Base-by-base conservation (phyloP, 2,113 vertebrate genomes). In the Prolemur simus region DNA sequence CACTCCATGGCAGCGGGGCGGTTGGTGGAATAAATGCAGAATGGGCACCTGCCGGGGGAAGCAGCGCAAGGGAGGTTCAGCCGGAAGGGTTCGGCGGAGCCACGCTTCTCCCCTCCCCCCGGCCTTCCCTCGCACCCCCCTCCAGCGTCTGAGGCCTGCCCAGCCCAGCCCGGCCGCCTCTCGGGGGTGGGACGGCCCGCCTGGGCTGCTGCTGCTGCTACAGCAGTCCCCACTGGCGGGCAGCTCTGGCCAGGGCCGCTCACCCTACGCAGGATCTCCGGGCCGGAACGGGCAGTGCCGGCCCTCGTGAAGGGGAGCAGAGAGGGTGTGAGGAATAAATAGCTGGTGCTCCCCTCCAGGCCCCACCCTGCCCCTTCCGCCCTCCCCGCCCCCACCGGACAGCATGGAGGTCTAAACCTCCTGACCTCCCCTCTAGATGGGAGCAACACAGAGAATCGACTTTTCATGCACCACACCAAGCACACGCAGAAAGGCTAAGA, bases 1-100 rank as follows among this genome's bases (percentile, higher is more conserved):
- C 99, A 99, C 98, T 99, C 99, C 99, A 99, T 99, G 96, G 99
- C 99, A 95, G 99, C 99, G 64, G 99, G 99, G 98, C 99, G 99
- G 99, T 99, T 99, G 87, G 99, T 99, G 99, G 99, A 99, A 98
- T 99, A 99, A 99, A 99, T 99, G 99, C 99, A 99, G 99, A 99
- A 99, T 39, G 99, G 99, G 99, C 99, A 99, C 99, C 99, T 99
- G 99, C 94, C 95, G 71, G 97, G 56, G 96, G 68, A 98, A 95
- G 77, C 96, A 93, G 97, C 0, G 82, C 54, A 23, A 45, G 69
- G 47, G 25, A 47, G 54, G 76, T 17, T 98, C 87, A 97, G 95
- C 74, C 9, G 0, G 32, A 1, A 8, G 2, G 82, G 87, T 0
- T 3, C 21, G 0, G 13, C 0, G 3, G 23, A 3, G 45, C 60